phyloP scores from a whole-genome alignment of 1,140 invertebrate species.

The Orussus abietinus region DNA sequence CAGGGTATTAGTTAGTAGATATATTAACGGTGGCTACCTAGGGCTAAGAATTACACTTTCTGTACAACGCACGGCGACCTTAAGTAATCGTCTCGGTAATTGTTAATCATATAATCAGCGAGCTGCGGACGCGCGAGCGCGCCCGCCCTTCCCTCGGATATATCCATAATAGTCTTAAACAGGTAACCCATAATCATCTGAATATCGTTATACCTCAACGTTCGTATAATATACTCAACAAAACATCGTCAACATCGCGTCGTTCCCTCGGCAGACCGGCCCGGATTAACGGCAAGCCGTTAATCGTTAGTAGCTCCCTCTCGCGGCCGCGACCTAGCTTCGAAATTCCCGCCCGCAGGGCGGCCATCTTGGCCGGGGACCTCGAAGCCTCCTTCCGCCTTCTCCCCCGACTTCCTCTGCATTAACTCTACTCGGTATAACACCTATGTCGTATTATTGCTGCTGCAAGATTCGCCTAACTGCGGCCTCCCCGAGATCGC shows the following conservation, averaged over 20 bases:
- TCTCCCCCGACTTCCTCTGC: neutral
- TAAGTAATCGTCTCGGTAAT: slow-evolving; percentile 23
- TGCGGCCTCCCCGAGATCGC: too few relatives aligned
- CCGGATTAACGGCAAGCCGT: too few relatives aligned
- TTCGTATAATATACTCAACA: slow-evolving; percentile 49
- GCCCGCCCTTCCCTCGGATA: slow-evolving; percentile 14
- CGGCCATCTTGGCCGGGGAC: too few relatives aligned
- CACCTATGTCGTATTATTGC: slow-evolving; percentile 48
- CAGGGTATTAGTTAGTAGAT: slow-evolving; percentile 30
- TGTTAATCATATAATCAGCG: slow-evolving; percentile 20
- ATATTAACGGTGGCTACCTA: slow-evolving; percentile 49
- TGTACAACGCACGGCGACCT: slow-evolving; percentile 47
- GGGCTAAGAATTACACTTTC: slow-evolving; percentile 52
- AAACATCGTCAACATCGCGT: slow-evolving; percentile 43
- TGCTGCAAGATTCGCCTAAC: slow-evolving; percentile 40
- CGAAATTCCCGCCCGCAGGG: too few relatives aligned
- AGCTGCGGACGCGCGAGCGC: slow-evolving; percentile 10
- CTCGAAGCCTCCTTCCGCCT: neutral
- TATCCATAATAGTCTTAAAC: slow-evolving; percentile 25
- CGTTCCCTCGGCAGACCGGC: too few relatives aligned
- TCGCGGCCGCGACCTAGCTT: too few relatives aligned
- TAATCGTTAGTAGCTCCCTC: too few relatives aligned
- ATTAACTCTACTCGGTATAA: slow-evolving; percentile 26
- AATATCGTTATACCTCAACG: slow-evolving; percentile 42
- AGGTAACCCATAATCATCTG: slow-evolving; percentile 38